phyloP scores from a whole-genome alignment of 2,888 invertebrate species.

The Pimpla rufipes region DNA sequence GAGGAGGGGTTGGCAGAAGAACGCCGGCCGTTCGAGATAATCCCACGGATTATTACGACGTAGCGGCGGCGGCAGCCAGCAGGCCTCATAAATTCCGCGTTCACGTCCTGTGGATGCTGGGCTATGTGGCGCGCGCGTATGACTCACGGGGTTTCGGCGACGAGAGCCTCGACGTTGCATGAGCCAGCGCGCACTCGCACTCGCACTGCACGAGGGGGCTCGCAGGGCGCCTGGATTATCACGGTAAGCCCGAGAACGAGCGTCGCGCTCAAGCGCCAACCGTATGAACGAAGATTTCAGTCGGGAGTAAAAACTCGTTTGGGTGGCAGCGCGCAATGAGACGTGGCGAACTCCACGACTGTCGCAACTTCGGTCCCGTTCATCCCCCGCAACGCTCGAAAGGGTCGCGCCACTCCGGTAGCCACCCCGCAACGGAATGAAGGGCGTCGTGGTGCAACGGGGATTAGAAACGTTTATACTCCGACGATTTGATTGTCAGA shows the following conservation, averaged over 20 bases:
- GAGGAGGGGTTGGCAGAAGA: conserved; percentile 53
- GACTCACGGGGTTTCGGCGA: conserved; percentile 45
- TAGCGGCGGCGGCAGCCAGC: conserved; percentile 68
- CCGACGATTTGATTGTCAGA: neutral
- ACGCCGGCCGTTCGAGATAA: conserved; percentile 75
- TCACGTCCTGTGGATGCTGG: conserved; percentile 39
- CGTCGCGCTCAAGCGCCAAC: conserved; percentile 50
- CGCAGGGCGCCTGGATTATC: conserved; percentile 71
- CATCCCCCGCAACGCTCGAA: neutral
- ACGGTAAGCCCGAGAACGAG: conserved; percentile 64
- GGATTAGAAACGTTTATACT: neutral
- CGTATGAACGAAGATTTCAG: conserved; percentile 60
- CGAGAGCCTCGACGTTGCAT: conserved; percentile 45
- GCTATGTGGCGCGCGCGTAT: conserved; percentile 18
- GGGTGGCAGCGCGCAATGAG: conserved; percentile 73
- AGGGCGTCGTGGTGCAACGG: neutral
- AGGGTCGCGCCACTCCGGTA: conserved; percentile 27
- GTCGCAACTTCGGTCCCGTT: neutral
- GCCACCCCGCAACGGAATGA: conserved; percentile 19
- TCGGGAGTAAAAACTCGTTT: conserved; percentile 74
- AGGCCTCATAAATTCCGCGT: conserved; percentile 79
- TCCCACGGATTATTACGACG: conserved; percentile 79
- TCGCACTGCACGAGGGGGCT: too few species aligned
- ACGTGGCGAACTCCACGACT: conserved; percentile 64
- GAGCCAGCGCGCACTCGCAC: conserved; percentile 48